phyloP scores from a whole-genome alignment of 2,113 vertebrate genomes.

The Neopipo cinnamomea region DNA sequence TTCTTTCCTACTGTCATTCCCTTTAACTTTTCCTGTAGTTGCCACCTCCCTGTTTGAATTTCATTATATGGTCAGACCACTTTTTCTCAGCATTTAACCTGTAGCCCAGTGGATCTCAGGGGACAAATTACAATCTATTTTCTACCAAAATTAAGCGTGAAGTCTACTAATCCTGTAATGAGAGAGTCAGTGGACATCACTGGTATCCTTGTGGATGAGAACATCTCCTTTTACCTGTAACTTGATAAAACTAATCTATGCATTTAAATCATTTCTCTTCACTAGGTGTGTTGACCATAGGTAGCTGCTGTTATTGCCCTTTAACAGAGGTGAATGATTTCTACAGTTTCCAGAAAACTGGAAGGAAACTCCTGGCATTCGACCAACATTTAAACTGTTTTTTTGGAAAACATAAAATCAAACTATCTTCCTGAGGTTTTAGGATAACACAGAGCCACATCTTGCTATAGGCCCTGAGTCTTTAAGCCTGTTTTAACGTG shows the following conservation, averaged over 20 bases:
- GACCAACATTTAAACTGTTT: neutral
- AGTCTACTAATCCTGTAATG: neutral
- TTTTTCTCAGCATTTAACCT: constrained; percentile 27
- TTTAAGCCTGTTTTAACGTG: neutral
- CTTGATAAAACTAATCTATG: neutral
- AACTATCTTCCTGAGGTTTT: neutral
- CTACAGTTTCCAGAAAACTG: neutral
- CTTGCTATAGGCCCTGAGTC: neutral
- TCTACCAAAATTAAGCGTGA: constrained; percentile 15
- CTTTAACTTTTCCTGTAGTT: neutral
- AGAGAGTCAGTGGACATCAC: neutral
- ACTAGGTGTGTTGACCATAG: neutral
- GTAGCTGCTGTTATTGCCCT: neutral
- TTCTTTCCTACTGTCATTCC: neutral
- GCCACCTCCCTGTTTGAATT: neutral
- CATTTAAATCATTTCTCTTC: neutral
- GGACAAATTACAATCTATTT: constrained; percentile 7
- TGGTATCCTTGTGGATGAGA: neutral
- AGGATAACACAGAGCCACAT: neutral
- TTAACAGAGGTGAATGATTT: neutral
- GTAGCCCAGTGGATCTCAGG: neutral
- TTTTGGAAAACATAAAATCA: neutral
- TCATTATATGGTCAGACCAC: neutral
- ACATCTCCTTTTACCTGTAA: neutral
- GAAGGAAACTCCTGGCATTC: neutral